Percentiles rank a stretch among this genome's conserved stretches.
These are phyloP conservation scores for Triplophysa dalaica DNA, from an alignment of 2,113 vertebrate genomes.

Conservation along the genomic window DNA sequence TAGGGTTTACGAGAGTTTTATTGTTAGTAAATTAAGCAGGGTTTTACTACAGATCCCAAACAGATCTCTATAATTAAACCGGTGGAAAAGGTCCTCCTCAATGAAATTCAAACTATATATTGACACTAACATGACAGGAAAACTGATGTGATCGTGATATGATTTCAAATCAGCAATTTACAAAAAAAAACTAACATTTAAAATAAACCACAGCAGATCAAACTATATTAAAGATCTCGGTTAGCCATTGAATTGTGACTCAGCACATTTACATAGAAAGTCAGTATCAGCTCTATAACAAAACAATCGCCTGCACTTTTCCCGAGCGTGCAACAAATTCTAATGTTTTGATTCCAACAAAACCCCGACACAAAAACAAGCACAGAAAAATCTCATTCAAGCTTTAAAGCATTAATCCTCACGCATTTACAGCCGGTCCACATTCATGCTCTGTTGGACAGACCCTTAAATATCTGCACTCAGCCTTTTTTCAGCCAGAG, in stretches of 20 bases:
- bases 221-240: not conserved
- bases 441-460: not conserved
- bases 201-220: not conserved
- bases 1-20: too few relatives aligned
- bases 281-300: conserved; percentile 6
- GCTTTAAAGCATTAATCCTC: conserved; percentile 3
- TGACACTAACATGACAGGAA: not conserved
- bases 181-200: not conserved
- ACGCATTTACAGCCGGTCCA: not conserved
- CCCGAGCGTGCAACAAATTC: not conserved
- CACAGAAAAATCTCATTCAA: not conserved
- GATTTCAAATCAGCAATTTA: not conserved
- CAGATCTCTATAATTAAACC: too few relatives aligned
- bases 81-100: not conserved
- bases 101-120: not conserved
- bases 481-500: conserved; percentile 12
- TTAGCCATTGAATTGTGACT: conserved; percentile 37
- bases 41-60: too few relatives aligned
- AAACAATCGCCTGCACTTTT: conserved; percentile 24
- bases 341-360: not conserved
- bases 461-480: conserved; percentile 15
- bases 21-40: too few relatives aligned
- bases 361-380: not conserved
- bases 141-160: too few relatives aligned
- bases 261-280: conserved; percentile 27